A percentile compares a stretch with the other conserved stretches of the same genome.
phyloP scores from a whole-genome alignment of 1,140 invertebrate genomes.

The Platorchestia sp. region DNA sequence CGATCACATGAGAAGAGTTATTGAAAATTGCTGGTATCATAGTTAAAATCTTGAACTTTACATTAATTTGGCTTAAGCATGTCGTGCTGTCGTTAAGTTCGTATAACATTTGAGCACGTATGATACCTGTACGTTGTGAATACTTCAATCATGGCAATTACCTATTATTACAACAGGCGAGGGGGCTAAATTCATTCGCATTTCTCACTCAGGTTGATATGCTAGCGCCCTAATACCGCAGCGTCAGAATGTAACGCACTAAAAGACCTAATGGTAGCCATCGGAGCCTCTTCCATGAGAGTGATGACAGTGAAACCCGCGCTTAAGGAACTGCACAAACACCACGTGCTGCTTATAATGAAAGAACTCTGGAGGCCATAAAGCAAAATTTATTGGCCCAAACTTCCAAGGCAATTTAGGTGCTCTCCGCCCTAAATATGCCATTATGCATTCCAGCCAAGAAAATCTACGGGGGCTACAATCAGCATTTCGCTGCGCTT shows the following conservation, averaged over 20 bases:
- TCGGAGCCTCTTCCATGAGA: background rate
- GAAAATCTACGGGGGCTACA: slow-evolving; percentile 25
- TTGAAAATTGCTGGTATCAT: background rate
- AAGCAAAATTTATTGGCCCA: slow-evolving; percentile 42
- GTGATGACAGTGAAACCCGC: slow-evolving; percentile 21
- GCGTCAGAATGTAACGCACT: background rate
- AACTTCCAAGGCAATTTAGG: slow-evolving; percentile 43
- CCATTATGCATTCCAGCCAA: slow-evolving; percentile 34
- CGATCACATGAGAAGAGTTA: background rate
- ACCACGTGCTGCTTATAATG: slow-evolving; percentile 29
- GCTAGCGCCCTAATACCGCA: background rate
- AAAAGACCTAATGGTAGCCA: slow-evolving; percentile 34
- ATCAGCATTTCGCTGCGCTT: background rate
- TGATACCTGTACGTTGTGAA: background rate
- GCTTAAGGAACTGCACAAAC: slow-evolving; percentile 25
- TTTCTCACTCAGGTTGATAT: background rate
- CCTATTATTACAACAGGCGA: background rate
- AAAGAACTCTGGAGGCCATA: slow-evolving; percentile 34
- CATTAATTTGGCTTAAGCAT: background rate
- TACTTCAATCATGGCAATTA: background rate
- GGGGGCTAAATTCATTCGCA: background rate
- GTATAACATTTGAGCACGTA: background rate
- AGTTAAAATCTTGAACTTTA: background rate
- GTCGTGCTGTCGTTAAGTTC: background rate
- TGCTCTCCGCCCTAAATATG: slow-evolving; percentile 19